Percentiles rank a stretch among this genome's conserved stretches.
Evolutionary conservation across 1,140 invertebrate species (phyloP).

Genomic region (Dreissena rostriformis): DNA sequence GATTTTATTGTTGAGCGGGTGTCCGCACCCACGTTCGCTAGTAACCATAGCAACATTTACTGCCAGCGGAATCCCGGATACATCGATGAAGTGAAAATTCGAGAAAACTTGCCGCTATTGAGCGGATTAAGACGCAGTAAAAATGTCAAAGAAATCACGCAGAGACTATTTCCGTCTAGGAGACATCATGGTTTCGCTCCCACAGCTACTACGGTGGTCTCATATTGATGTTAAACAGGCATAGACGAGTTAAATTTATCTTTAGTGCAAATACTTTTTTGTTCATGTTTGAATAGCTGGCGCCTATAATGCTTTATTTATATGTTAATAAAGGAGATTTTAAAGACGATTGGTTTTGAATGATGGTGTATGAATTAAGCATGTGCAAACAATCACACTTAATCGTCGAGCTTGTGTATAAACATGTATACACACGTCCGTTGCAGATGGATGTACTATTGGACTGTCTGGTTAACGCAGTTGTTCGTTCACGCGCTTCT

Average conservation of each 20-base stretch:
- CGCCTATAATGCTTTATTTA: too few relatives aligned
- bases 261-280: too few relatives aligned
- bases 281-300: too few relatives aligned
- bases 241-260: background rate
- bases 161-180: conserved; percentile 50
- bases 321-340: too few relatives aligned
- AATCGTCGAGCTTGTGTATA: too few relatives aligned
- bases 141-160: conserved; percentile 61
- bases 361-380: too few relatives aligned
- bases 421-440: too few relatives aligned
- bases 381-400: too few relatives aligned
- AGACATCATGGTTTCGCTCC: conserved; percentile 25
- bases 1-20: conserved; percentile 60
- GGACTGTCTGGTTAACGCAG: too few relatives aligned
- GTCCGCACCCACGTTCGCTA: conserved; percentile 53
- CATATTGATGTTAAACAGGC: conserved; percentile 10
- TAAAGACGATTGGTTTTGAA: too few relatives aligned
- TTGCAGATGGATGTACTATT: too few relatives aligned
- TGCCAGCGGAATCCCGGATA: conserved; percentile 60
- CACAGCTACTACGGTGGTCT: conserved; percentile 33
- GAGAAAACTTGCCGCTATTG: conserved; percentile 60
- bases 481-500: too few relatives aligned
- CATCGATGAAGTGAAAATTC: conserved; percentile 66
- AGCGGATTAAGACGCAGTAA: conserved; percentile 61
- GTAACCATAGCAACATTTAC: conserved; percentile 25